Evolutionary conservation across 2,888 invertebrate genomes (phyloP).

Genomic region (Seira musarum): DNA sequence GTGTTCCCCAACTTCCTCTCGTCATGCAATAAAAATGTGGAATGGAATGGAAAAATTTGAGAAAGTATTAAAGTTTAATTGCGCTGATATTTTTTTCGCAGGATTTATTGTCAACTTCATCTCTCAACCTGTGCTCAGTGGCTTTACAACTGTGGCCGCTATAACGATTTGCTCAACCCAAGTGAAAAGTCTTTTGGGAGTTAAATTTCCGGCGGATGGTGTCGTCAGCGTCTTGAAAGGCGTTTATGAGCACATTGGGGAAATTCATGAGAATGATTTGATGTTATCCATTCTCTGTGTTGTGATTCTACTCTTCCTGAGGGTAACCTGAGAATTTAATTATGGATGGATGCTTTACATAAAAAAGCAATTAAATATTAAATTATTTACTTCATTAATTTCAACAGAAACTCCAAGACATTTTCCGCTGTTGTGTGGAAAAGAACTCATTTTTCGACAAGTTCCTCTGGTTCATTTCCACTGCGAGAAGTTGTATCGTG

Average conservation of each 20-base stretch:
- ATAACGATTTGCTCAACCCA: slow-evolving; percentile 67
- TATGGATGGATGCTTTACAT: not conserved
- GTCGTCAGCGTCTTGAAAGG: slow-evolving; percentile 66
- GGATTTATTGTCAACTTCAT: slow-evolving; percentile 70
- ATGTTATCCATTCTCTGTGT: slow-evolving; percentile 66
- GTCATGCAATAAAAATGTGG: no score
- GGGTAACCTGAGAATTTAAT: slow-evolving; percentile 50
- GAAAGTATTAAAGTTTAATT: no score
- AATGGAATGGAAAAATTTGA: no score
- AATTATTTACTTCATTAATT: not conserved
- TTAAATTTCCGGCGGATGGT: slow-evolving; percentile 68
- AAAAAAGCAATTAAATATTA: not conserved
- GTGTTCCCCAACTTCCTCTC: no score
- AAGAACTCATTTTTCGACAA: slow-evolving; percentile 73
- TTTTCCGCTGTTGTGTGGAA: slow-evolving; percentile 56
- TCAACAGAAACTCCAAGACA: slow-evolving; percentile 65
- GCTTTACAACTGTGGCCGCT: slow-evolving; percentile 65
- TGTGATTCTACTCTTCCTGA: slow-evolving; percentile 62
- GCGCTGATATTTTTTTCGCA: no score
- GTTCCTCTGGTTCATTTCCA: slow-evolving; percentile 82
- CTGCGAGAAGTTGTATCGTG: slow-evolving; percentile 83
- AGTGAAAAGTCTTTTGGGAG: slow-evolving; percentile 66
- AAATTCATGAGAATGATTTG: slow-evolving; percentile 64
- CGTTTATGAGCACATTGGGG: slow-evolving; percentile 54
- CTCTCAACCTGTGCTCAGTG: slow-evolving; percentile 65